phyloP scores from a whole-genome alignment of 2,888 invertebrate species.

The Dysmachus trigonus region DNA sequence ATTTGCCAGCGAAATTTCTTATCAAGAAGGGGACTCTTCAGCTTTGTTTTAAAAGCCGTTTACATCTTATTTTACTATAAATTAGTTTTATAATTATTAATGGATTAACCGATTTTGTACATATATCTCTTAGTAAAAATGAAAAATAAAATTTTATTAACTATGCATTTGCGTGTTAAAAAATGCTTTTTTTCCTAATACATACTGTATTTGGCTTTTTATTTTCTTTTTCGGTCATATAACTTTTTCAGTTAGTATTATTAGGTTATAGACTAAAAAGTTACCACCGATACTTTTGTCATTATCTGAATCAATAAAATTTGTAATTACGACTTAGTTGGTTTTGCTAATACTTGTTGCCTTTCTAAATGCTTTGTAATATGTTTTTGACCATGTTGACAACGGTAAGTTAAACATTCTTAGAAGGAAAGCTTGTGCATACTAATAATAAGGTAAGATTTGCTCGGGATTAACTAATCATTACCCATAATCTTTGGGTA shows the following conservation, averaged over 20 bases:
- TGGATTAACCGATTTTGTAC: conserved; percentile 22
- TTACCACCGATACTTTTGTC: conserved; percentile 41
- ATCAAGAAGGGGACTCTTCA: background rate
- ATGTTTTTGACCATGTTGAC: background rate
- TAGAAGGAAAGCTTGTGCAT: no score
- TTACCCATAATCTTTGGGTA: no score
- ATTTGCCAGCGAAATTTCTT: background rate
- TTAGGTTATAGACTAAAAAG: conserved; percentile 40
- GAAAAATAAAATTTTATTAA: conserved; percentile 37
- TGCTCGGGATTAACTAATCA: no score
- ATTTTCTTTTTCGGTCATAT: background rate
- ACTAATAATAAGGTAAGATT: no score
- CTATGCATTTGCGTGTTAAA: conserved; percentile 33
- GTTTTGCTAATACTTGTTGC: background rate
- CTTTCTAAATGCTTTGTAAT: background rate
- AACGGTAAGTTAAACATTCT: background rate
- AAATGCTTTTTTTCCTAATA: conserved; percentile 1
- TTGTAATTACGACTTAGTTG: background rate
- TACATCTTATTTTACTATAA: conserved; percentile 24
- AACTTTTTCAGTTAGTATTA: conserved; percentile 9
- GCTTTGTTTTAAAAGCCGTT: conserved; percentile 42
- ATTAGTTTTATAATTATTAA: conserved; percentile 29
- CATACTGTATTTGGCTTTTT: background rate
- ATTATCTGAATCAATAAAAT: conserved; percentile 39
- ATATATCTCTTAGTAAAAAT: conserved; percentile 26